Conservation (phyloP, 2,888 invertebrate species). For the Glaucopsyche alexis region DNA sequence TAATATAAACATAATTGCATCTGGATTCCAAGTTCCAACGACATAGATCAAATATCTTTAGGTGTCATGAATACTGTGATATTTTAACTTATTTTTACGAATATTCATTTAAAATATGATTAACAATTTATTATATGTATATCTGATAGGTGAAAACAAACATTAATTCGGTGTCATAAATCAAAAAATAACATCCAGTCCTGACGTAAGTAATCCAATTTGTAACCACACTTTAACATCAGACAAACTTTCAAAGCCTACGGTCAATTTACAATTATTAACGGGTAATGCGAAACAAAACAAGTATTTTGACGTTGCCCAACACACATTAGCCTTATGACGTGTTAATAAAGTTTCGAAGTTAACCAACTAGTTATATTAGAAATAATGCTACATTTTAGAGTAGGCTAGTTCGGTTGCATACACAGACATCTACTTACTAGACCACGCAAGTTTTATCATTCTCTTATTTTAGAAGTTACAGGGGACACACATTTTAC, state of each 20-base stretch:
- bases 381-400: conserved; percentile 11
- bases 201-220: conserved; percentile 4
- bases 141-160: too few species aligned
- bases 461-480: too few species aligned
- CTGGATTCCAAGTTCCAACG: too few species aligned
- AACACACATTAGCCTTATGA: conserved; percentile 27
- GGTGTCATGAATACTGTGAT: too few species aligned
- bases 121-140: too few species aligned
- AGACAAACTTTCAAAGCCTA: conserved; percentile 13
- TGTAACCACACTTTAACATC: conserved; percentile 9
- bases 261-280: conserved; percentile 22
- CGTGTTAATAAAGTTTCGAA: background rate
- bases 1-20: too few species aligned
- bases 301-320: conserved; percentile 18
- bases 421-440: background rate
- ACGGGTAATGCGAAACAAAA: conserved; percentile 19
- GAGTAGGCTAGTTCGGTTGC: conserved; percentile 1
- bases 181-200: background rate
- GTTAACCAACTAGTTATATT: conserved; percentile 13
- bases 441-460: too few species aligned
- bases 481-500: too few species aligned
- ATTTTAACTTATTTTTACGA: too few species aligned
- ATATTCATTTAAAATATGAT: too few species aligned
- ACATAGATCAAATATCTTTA: too few species aligned
- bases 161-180: background rate